Evolutionary conservation across 1,140 invertebrate genomes (phyloP), one percentile per base, ranked within the genome.

Genomic region (Episyrphus balteatus): DNA sequence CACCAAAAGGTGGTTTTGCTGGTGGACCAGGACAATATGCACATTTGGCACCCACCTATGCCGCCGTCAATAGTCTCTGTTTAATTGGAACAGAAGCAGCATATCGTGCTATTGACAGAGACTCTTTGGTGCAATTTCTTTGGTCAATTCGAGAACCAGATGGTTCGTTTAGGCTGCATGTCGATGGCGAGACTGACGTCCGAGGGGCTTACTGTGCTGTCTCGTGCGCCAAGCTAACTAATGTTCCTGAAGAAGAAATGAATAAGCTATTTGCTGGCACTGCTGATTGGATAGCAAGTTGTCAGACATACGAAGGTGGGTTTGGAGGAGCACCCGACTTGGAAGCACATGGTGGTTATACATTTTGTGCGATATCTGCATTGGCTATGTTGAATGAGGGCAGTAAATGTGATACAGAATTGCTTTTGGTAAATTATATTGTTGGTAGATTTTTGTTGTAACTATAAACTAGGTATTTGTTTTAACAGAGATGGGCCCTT

Each of bases 281-380:
- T 7, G 85, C 86, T 3, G 82, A 93, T 59, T 99, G 93, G 92
- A 84, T 98, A 56, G 74, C 84, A 1, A 79, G 83, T 51, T 98
- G 93, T 75, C 93, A 98, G 69, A 97, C 93, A 1, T 99, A 97
- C 74, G 96, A 99, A 75, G 96, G 96, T 42, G 96, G 96, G 1
- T 98, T 99, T 77, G 86, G 84, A 43, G 94, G 92, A 1, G 83
- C 77, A 59, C 95, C 94, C 15, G 91, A 88, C 12, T 82, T 92
- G 77, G 96, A 99, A 73, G 96, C 96, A 17, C 96, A 99, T 74
- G 96, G 96, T 6, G 96, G 96, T 17, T 98, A 98, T 71, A 84
- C 94, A 8, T 98, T 94, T 72, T 99, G 96, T 80, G 94, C 86
- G 10, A 74, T 98, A 34, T 92, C 95, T 40, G 78, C 88, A 5